These are phyloP conservation scores for Festucalex cinctus DNA, from an alignment of 2,113 vertebrate species.

Conservation along the genomic window DNA sequence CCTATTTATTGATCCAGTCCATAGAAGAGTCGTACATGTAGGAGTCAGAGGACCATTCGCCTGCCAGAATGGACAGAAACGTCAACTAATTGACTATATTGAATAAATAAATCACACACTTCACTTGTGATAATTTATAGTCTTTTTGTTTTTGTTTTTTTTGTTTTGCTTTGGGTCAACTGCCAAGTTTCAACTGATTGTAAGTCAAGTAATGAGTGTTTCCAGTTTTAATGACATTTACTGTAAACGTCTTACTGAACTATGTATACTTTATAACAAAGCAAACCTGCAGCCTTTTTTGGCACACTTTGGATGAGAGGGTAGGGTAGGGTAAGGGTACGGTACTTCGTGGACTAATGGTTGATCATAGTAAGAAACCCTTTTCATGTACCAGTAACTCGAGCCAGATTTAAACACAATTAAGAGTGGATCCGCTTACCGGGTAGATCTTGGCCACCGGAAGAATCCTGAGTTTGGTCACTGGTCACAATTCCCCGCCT, in stretches of 20 bases:
- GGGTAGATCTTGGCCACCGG: slow-evolving; percentile 24
- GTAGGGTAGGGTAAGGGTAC: neutral
- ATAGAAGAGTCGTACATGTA: slow-evolving; percentile 74
- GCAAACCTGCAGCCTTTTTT: neutral
- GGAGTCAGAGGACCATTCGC: slow-evolving; percentile 47
- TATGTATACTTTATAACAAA: neutral
- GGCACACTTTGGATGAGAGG: neutral
- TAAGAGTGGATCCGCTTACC: slow-evolving; percentile 37
- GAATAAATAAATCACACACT: neutral
- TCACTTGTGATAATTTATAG: neutral
- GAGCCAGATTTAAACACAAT: neutral
- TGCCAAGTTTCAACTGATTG: neutral
- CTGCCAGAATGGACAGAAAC: slow-evolving; percentile 29
- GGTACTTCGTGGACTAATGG: neutral
- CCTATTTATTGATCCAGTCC: slow-evolving; percentile 82
- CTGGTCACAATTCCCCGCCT: neutral
- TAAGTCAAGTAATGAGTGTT: neutral
- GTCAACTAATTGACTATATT: slow-evolving; percentile 3
- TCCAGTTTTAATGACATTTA: neutral
- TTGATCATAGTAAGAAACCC: neutral
- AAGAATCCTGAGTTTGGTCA: slow-evolving; percentile 2
- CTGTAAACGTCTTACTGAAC: too few species aligned
- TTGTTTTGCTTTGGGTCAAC: neutral
- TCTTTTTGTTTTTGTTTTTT: neutral
- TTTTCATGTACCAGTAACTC: neutral